Base-by-base conservation (phyloP, 1,140 invertebrate species). In the Solenopsis fugax region DNA sequence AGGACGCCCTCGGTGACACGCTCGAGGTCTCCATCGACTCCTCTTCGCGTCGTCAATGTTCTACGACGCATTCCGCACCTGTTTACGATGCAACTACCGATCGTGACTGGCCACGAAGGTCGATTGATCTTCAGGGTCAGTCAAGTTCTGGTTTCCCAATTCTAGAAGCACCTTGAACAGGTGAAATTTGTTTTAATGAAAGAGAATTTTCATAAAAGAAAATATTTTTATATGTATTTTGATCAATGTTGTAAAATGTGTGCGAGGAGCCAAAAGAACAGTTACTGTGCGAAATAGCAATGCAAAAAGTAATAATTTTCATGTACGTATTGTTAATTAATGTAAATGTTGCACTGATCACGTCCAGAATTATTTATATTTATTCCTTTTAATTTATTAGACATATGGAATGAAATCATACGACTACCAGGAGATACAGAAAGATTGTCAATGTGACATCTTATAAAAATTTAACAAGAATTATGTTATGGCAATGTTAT, bases 1-100 rank as follows among this genome's bases (percentile, higher is more conserved):
- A 93, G 93, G 93, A 94, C 92, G 93, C 85, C 92, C 52, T 88
- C 76, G 81, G 54, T 69, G 80, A 86, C 84, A 82, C 65, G 85
- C 78, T 88, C 67, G 65, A 87, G 71, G 54, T 45, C 80, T 65
- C 65, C 64, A 9, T 13, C 34, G 21, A 16, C 21, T 45, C 37
- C 37, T n/a, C 41, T 60, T 29, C 37, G 16, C 13, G 48, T 56
- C 88, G 81, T 72, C 89, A 76, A 87, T 65, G 75, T 92, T 87
- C 73, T 89, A 88, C 86, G 34, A 87, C 75, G 85, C 78, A 86
- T 88, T 89, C 71, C 64, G 56, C 60, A 87, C 87, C 82, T 93
- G 91, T 93, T 93, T 93, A 93, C 91, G 85, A 89, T 90, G 75
- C 81, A 88, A 52, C 48, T 54, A 18, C 54, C 64, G 60, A 73